Percentiles rank a stretch among this genome's conserved stretches.
Evolutionary conservation across 2,888 invertebrate genomes (phyloP).

Genomic region (Philonicus albiceps): DNA sequence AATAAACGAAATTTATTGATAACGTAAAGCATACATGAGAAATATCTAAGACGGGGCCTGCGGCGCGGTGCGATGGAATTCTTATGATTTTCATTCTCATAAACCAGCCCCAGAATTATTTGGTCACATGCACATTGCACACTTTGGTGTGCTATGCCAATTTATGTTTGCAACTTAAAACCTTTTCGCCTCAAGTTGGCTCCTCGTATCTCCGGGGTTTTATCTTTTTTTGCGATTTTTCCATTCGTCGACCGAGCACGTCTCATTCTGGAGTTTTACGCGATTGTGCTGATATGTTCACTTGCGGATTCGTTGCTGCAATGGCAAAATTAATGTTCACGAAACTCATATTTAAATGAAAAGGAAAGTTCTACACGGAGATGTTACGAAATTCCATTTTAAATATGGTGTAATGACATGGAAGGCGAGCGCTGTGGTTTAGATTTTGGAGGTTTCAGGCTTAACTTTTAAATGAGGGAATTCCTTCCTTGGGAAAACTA

Average conservation of each 20-base stretch:
- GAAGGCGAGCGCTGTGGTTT: background rate
- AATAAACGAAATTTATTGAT: slow-evolving; percentile 23
- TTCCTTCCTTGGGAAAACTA: background rate
- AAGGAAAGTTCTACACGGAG: slow-evolving; percentile 28
- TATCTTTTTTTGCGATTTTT: background rate
- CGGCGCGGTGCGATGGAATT: background rate
- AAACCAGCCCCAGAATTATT: slow-evolving; percentile 22
- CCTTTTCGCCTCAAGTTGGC: background rate
- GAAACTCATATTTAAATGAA: slow-evolving; percentile 37
- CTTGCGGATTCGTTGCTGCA: slow-evolving; percentile 9
- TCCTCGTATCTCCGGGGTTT: background rate
- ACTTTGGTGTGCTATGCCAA: background rate
- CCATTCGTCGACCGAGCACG: background rate
- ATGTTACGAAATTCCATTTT: slow-evolving; percentile 20
- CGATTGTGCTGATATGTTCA: slow-evolving; percentile 23
- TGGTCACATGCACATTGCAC: slow-evolving; percentile 21
- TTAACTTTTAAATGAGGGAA: background rate
- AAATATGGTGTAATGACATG: slow-evolving; percentile 11
- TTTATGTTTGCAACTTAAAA: background rate
- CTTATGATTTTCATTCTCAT: slow-evolving; percentile 27
- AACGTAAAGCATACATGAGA: slow-evolving; percentile 4
- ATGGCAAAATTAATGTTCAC: slow-evolving; percentile 34
- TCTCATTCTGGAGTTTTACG: slow-evolving; percentile 3
- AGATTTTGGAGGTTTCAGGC: background rate
- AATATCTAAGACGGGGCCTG: background rate